phyloP scores from a whole-genome alignment of 2,113 vertebrate genomes.

The Brachyhypopomus occidentalis region DNA sequence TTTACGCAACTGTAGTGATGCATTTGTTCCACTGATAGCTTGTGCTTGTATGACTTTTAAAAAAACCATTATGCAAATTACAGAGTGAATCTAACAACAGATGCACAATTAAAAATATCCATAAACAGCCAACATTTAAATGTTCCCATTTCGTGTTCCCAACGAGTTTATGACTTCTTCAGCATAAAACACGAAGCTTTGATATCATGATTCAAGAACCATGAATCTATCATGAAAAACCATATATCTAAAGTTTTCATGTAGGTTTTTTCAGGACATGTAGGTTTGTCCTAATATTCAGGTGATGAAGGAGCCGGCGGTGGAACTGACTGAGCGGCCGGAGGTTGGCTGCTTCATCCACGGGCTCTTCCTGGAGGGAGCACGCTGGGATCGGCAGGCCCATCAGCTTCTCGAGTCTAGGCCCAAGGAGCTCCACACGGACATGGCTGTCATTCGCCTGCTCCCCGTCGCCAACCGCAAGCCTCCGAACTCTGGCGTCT shows the following conservation, averaged over 20 bases:
- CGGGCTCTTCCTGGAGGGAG: constrained; percentile 88
- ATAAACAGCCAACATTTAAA: neutral
- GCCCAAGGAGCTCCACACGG: constrained; percentile 87
- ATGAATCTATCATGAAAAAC: neutral
- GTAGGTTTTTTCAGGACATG: too few relatives aligned
- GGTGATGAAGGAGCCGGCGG: constrained; percentile 71
- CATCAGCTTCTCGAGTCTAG: constrained; percentile 75
- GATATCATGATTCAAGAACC: constrained; percentile 12
- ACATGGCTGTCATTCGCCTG: constrained; percentile 88
- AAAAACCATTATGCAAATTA: neutral
- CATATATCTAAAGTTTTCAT: neutral
- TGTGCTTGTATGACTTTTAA: neutral
- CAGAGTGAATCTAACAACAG: neutral
- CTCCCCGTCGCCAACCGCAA: constrained; percentile 76
- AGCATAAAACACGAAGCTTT: too few relatives aligned
- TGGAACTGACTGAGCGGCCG: constrained; percentile 73
- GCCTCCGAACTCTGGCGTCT: constrained; percentile 68
- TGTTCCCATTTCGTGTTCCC: neutral
- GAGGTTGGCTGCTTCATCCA: constrained; percentile 81
- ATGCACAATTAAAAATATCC: neutral
- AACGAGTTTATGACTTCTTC: neutral
- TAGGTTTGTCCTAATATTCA: constrained; percentile 53
- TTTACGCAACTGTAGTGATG: too few relatives aligned
- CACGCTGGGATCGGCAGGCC: constrained; percentile 75
- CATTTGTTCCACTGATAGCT: too few relatives aligned